Base-by-base conservation (phyloP, 2,113 vertebrate genomes). In the Alligator sinensis region DNA sequence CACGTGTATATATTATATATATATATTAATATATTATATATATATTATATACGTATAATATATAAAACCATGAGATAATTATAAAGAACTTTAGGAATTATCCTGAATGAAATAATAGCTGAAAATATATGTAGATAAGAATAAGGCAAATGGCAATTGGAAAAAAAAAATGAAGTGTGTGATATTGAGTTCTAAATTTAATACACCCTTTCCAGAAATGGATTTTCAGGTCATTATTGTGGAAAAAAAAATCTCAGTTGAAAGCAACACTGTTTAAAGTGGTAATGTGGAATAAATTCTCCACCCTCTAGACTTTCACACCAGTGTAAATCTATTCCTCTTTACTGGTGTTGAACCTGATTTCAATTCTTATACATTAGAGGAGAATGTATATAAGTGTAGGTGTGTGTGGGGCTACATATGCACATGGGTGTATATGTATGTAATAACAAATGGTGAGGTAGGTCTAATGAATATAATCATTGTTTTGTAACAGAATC, bases 401-500 rank as follows among this genome's bases (percentile, higher is more conserved):
- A 30, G 3, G n/a, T 19, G n/a, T 1, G 3, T 54, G 11, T 72
- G 1, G 75, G 74, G 59, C 27, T 28, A 12, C 38, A 16, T 21
- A 9, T 47, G 47, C 3, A 0, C 1, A 2, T 1, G 1, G 38
- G 82, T 66, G n/a, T 21, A 3, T 54, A 15, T 60, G 4, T 18
- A 4, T 3, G 11, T 55, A 91, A 0, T 13, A 61, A 25, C 17
- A 60, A 30, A 4, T 60, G 74, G 18, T 80, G 82, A 70, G 1
- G 0, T 19, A 9, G 57, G 3, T 89, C 16, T 58, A 3, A 16
- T 0, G 1, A 17, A 28, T 27, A 15, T 34, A 5, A n/a, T 38
- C 30, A n/a, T 25, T 28, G 3, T 21, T 3, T 19, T 12, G 9
- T 1, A 18, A 55, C 7, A 1, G 2, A 17, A 21, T 0, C 0